Evolutionary conservation across 2,113 vertebrate species (phyloP).

Genomic region (Chloropsis hardwickii): DNA sequence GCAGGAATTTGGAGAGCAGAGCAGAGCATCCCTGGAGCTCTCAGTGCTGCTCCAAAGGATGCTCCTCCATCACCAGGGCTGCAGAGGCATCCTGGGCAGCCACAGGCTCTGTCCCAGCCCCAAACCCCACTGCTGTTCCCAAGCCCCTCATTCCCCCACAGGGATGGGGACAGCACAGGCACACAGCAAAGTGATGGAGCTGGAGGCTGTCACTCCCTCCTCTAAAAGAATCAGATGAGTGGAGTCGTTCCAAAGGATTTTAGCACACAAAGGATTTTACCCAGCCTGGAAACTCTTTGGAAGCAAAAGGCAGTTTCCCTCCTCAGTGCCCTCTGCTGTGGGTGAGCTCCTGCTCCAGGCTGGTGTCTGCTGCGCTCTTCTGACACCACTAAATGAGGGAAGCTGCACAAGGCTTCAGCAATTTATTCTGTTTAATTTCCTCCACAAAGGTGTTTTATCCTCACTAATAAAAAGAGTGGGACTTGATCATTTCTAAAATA

Average conservation of each 20-base stretch:
- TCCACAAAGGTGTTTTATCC: slow-evolving; percentile 63
- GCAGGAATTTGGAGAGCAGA: not conserved
- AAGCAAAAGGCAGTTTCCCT: not conserved
- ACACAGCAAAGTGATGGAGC: rapidly evolving
- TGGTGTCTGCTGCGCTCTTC: not conserved
- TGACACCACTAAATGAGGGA: not conserved
- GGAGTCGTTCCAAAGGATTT: not conserved
- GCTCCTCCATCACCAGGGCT: not conserved
- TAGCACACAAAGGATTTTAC: not conserved
- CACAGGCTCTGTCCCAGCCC: not conserved
- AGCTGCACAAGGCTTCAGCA: slow-evolving; percentile 15
- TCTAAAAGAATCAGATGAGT: rapidly evolving
- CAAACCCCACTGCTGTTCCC: not conserved
- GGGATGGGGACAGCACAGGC: not conserved
- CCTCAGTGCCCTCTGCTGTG: not conserved
- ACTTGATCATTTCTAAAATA: slow-evolving; percentile 69
- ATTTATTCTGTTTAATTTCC: slow-evolving; percentile 63
- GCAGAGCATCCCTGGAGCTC: not conserved
- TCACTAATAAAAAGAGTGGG: slow-evolving; percentile 63
- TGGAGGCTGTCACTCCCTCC: not conserved
- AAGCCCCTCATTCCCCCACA: not conserved
- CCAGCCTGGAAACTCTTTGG: not conserved
- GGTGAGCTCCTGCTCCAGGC: not conserved
- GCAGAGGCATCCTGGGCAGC: not conserved
- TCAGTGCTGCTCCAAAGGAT: not conserved